These are phyloP conservation scores for Abscondita cerata DNA, from an alignment of 2,888 invertebrate species.

Conservation along the genomic window DNA sequence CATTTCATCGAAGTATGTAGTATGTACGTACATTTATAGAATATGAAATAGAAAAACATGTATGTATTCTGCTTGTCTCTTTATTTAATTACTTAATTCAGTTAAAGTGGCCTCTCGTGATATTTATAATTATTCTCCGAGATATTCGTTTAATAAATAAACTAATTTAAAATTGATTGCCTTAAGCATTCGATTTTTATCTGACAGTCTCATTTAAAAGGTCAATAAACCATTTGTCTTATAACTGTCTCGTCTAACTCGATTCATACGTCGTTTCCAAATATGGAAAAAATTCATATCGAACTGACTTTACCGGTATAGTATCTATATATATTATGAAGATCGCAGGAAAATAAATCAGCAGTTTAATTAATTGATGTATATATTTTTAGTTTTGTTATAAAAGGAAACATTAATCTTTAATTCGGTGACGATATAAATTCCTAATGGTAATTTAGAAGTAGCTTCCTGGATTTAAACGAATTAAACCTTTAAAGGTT, in stretches of 20 bases:
- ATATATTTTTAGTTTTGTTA: no score
- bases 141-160: slow-evolving; percentile 8
- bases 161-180: slow-evolving; percentile 8
- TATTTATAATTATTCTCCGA: slow-evolving; percentile 3
- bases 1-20: no score
- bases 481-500: no score
- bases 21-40: no score
- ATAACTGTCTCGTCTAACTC: slow-evolving; percentile 6
- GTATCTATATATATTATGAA: neutral
- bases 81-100: neutral
- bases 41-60: no score
- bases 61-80: no score
- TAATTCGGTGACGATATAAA: neutral
- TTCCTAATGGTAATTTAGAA: slow-evolving; percentile 1
- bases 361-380: neutral
- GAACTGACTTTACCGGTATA: slow-evolving; percentile 3
- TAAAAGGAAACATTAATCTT: slow-evolving; percentile 7
- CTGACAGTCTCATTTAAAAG: slow-evolving; percentile 3
- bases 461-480: neutral
- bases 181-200: slow-evolving; percentile 9
- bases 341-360: neutral
- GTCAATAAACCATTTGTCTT: slow-evolving; percentile 11
- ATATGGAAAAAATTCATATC: slow-evolving; percentile 4
- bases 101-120: neutral
- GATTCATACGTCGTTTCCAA: slow-evolving; percentile 1